Conservation (phyloP, 64 coral and sea anemone species). For the Catalaphyllia jardinei region DNA sequence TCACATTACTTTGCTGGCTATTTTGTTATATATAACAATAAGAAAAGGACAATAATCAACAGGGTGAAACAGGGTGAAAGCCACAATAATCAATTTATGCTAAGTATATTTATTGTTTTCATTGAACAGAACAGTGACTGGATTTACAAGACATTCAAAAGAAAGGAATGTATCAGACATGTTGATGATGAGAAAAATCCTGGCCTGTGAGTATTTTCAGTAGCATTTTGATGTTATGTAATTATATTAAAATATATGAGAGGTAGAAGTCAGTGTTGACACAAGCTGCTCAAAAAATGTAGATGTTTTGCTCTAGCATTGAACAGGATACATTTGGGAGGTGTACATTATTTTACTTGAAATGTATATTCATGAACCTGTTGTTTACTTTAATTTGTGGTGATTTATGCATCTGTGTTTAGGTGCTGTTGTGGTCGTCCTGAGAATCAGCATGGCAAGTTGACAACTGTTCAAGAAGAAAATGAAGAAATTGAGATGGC, state of each 20-base stretch:
- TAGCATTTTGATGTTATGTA: background rate
- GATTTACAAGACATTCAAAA: slow-evolving; percentile 63
- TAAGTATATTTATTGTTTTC: no score
- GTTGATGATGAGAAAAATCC: slow-evolving; percentile 23
- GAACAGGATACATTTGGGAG: no score
- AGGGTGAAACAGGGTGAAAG: no score
- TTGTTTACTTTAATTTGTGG: background rate
- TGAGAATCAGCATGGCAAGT: slow-evolving; percentile 44
- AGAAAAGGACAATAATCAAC: no score
- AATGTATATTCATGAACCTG: no score
- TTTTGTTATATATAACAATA: no score
- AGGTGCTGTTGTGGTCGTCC: slow-evolving; percentile 62
- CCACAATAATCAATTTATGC: no score
- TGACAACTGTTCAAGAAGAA: slow-evolving; percentile 52
- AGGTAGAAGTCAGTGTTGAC: background rate
- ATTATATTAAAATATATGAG: background rate
- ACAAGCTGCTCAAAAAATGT: no score
- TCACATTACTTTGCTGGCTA: no score
- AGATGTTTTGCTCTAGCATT: no score
- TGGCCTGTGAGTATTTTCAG: slow-evolving; percentile 37
- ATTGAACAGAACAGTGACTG: slow-evolving; percentile 47
- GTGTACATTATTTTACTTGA: background rate
- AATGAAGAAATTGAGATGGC: slow-evolving; percentile 34
- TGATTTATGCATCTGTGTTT: background rate
- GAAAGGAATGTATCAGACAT: slow-evolving; percentile 70